These are phyloP conservation scores for Alcis repandata DNA, from an alignment of 2,888 invertebrate species.

Conservation along the genomic window DNA sequence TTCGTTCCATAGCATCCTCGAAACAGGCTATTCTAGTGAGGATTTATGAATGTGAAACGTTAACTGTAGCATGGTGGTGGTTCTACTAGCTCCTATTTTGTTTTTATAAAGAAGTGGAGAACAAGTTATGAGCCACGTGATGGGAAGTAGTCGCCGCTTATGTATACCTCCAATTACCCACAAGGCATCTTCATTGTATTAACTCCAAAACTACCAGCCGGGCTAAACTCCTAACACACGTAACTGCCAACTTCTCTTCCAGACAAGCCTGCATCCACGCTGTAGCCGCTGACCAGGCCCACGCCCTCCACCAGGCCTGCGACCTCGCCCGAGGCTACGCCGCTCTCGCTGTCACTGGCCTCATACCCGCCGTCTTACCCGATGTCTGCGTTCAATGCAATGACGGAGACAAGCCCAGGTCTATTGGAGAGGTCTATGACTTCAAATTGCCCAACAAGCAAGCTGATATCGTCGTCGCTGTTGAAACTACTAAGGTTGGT, in stretches of 20 bases:
- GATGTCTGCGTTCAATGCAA: slow-evolving; percentile 87
- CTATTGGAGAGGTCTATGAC: slow-evolving; percentile 88
- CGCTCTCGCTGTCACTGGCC: slow-evolving; percentile 86
- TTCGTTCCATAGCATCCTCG: no score
- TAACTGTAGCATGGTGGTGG: no score
- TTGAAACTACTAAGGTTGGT: slow-evolving; percentile 87
- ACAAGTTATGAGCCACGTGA: no score
- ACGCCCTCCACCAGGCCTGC: slow-evolving; percentile 87
- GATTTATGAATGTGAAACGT: no score
- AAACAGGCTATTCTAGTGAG: no score
- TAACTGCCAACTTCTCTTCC: slow-evolving; percentile 48
- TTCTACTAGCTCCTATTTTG: no score
- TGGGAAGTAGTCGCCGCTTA: no score
- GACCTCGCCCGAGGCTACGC: slow-evolving; percentile 90
- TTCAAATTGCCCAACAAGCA: slow-evolving; percentile 90
- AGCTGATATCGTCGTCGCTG: slow-evolving; percentile 93
- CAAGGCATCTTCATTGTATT: no score
- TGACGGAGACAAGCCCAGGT: slow-evolving; percentile 72
- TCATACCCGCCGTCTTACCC: slow-evolving; percentile 89
- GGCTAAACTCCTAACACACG: no score
- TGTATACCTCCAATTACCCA: no score
- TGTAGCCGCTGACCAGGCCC: slow-evolving; percentile 63
- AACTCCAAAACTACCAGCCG: not conserved
- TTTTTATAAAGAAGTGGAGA: no score
- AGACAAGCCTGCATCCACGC: slow-evolving; percentile 92